Percentiles rank a stretch among this genome's conserved stretches.
Evolutionary conservation across 30 jellyfish, hydroid and myxozoan species (phyloP).

Genomic region (Hydractinia echinata): DNA sequence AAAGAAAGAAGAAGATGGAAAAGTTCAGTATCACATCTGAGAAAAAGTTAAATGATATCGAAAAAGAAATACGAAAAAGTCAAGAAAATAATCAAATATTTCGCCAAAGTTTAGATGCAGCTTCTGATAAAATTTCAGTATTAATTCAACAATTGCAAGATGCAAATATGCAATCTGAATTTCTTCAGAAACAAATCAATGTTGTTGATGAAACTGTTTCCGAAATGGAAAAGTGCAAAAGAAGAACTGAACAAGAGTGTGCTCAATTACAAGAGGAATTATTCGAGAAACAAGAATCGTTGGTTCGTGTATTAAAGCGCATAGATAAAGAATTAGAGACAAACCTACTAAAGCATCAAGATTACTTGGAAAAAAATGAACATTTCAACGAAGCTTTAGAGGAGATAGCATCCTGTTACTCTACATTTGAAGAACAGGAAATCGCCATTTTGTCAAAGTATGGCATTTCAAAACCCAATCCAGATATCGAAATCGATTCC

Average conservation of each 20-base stretch:
- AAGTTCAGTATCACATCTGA: background rate
- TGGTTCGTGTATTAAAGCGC: constrained; percentile 5
- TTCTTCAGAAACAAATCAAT: constrained; percentile 24
- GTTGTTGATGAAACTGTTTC: constrained; percentile 18
- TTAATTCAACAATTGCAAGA: constrained; percentile 27
- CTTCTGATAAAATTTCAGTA: constrained; percentile 24
- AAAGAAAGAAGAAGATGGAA: constrained; percentile 8
- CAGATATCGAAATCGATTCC: background rate
- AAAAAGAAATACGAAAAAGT: background rate
- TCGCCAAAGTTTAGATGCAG: constrained; percentile 3
- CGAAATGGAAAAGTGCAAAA: constrained; percentile 18
- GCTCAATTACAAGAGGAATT: background rate
- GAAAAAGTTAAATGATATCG: constrained; percentile 5
- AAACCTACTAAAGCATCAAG: constrained; percentile 19
- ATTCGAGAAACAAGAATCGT: constrained; percentile 2
- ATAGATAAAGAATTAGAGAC: constrained; percentile 10
- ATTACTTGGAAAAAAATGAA: background rate
- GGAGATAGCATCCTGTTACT: constrained; percentile 21
- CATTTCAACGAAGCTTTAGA: constrained; percentile 23
- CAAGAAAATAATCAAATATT: constrained; percentile 11
- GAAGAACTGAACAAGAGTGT: constrained; percentile 7
- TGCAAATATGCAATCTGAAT: background rate
- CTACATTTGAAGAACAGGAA: constrained; percentile 9
- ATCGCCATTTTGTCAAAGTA: background rate
- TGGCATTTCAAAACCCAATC: background rate